Conservation (phyloP, 1,140 invertebrate genomes). For the Geopemphigus sp. region DNA sequence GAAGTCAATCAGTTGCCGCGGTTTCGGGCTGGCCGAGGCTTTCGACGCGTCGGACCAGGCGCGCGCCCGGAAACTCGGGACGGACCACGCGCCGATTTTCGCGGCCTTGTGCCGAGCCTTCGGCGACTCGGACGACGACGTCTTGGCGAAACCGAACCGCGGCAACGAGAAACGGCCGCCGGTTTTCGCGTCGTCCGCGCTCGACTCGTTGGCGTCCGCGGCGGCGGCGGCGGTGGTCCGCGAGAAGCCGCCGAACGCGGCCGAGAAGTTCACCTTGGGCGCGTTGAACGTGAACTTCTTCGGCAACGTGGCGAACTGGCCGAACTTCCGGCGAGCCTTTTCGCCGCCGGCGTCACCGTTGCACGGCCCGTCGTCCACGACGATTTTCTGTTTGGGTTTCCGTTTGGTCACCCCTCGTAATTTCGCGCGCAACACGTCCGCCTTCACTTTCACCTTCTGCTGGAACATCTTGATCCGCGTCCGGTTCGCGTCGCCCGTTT, state of each 20-base stretch:
- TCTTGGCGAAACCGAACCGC: slow-evolving; percentile 46
- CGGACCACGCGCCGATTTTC: slow-evolving; percentile 10
- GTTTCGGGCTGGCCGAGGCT: slow-evolving; percentile 50
- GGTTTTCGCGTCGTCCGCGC: slow-evolving; percentile 24
- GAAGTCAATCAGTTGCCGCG: slow-evolving; percentile 57
- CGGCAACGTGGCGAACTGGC: slow-evolving; percentile 24
- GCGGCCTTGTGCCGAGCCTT: slow-evolving; percentile 52
- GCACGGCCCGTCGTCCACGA: background rate
- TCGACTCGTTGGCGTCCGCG: background rate
- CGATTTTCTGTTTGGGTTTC: slow-evolving; percentile 32
- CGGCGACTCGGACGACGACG: slow-evolving; percentile 57
- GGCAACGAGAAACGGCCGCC: slow-evolving; percentile 49
- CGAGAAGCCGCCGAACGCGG: background rate
- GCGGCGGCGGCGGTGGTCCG: background rate
- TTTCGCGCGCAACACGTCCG: slow-evolving; percentile 2
- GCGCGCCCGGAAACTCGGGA: slow-evolving; percentile 19
- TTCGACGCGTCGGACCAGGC: slow-evolving; percentile 45
- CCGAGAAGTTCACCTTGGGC: slow-evolving; percentile 1
- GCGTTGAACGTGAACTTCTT: slow-evolving; percentile 38
- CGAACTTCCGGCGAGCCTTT: background rate
- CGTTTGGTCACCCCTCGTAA: slow-evolving; percentile 21
- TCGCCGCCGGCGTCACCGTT: background rate
- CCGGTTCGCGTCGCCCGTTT: background rate
- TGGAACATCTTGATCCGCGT: slow-evolving; percentile 34
- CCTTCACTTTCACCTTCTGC: slow-evolving; percentile 34